A percentile compares a stretch with the other conserved stretches of the same genome.
Conservation (phyloP, 2,888 invertebrate species). For the Nomada ruficornis region DNA sequence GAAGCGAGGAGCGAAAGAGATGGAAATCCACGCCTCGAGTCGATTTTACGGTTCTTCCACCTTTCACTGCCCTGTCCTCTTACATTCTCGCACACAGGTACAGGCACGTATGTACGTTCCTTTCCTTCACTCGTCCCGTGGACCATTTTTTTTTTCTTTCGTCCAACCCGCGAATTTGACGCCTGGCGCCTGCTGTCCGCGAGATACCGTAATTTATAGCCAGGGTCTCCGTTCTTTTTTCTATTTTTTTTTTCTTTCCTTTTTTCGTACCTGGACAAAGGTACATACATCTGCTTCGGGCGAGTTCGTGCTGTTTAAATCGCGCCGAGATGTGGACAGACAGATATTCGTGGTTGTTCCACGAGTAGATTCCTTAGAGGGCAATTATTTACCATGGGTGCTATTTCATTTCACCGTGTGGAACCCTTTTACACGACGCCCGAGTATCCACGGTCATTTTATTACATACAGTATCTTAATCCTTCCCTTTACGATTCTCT, state of each 20-base stretch:
- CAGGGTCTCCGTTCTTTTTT: conserved; percentile 3
- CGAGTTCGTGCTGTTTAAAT: conserved; percentile 5
- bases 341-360: background rate
- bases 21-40: conserved; percentile 47
- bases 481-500: too few relatives aligned
- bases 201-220: conserved; percentile 65
- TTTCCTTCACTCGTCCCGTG: conserved; percentile 22
- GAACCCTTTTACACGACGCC: too few relatives aligned
- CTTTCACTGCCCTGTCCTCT: conserved; percentile 6
- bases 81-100: background rate
- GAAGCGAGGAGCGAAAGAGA: background rate
- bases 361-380: background rate
- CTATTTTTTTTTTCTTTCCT: too few relatives aligned
- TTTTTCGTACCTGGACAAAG: background rate
- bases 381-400: too few relatives aligned
- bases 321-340: background rate
- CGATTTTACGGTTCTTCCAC: conserved; percentile 50
- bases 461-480: too few relatives aligned
- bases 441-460: too few relatives aligned
- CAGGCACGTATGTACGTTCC: background rate
- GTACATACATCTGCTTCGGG: conserved; percentile 27
- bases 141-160: conserved; percentile 5
- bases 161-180: conserved; percentile 64
- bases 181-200: conserved; percentile 58
- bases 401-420: too few relatives aligned